Conservation (phyloP, 2,113 vertebrate species). For the Marmota monax region DNA sequence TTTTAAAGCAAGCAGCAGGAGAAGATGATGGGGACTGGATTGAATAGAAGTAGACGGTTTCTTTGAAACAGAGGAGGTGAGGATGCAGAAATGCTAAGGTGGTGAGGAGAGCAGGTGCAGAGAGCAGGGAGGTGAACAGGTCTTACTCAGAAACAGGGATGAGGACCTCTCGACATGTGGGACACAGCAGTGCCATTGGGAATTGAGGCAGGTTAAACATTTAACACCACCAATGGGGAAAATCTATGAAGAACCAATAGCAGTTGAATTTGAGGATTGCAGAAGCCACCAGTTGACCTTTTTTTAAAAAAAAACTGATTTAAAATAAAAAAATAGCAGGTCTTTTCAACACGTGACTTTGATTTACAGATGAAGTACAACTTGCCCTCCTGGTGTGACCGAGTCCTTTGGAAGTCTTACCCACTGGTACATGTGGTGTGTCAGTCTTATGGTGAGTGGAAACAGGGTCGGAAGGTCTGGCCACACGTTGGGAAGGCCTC, state of each 20-base stretch:
- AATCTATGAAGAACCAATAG: not conserved
- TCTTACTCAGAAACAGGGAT: not conserved
- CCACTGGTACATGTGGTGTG: constrained; percentile 96
- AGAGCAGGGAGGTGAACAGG: not conserved
- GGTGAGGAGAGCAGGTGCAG: not conserved
- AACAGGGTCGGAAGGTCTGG: constrained; percentile 48
- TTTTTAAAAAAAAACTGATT: not conserved
- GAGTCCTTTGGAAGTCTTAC: constrained; percentile 97
- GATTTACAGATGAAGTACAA: constrained; percentile 96
- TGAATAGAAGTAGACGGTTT: not conserved
- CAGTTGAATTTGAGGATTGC: not conserved
- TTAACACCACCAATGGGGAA: not conserved
- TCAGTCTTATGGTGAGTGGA: constrained; percentile 96
- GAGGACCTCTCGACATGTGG: not conserved
- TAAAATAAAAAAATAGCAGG: not conserved
- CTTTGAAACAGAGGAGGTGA: not conserved
- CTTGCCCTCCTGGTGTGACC: constrained; percentile 98
- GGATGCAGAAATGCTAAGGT: not conserved
- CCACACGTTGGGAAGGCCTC: not conserved
- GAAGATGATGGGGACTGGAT: not conserved
- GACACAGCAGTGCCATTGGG: rapidly evolving
- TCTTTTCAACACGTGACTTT: constrained; percentile 55
- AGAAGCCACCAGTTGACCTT: not conserved
- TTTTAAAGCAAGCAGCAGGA: not conserved
- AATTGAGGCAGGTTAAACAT: not conserved